These are phyloP conservation scores for Cichladusa arquata DNA, from an alignment of 2,113 vertebrate species.

Conservation along the genomic window DNA sequence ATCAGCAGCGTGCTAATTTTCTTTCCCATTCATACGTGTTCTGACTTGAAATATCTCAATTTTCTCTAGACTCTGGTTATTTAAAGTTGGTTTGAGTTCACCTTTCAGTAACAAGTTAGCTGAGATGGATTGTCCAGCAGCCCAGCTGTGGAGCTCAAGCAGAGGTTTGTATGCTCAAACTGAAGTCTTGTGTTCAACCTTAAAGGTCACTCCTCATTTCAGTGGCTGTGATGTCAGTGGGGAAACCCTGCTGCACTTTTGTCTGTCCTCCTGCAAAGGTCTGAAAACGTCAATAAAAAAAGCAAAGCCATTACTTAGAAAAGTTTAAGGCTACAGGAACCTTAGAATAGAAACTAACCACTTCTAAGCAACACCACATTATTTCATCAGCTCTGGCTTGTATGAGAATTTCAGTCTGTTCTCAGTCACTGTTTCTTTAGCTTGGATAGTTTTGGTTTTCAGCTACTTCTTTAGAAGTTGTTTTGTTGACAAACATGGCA, in stretches of 20 bases:
- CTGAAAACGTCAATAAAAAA: not conserved
- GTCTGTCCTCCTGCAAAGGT: not conserved
- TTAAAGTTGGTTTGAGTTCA: not conserved
- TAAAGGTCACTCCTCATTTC: conserved; percentile 38
- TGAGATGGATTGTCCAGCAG: not conserved
- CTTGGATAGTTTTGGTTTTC: not conserved
- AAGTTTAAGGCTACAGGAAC: not conserved
- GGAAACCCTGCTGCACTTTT: conserved; percentile 44
- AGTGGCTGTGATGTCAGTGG: conserved; percentile 32
- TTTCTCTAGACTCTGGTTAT: not conserved
- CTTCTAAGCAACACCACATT: not conserved
- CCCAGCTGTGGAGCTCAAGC: not conserved
- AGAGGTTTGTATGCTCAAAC: not conserved
- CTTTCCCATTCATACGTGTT: not conserved
- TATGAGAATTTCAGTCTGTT: not conserved
- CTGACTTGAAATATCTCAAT: not conserved
- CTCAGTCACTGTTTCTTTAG: not conserved
- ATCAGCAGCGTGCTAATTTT: not conserved
- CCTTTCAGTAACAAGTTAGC: not conserved
- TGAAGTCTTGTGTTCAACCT: not conserved
- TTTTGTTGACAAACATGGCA: not conserved
- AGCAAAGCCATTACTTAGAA: not conserved
- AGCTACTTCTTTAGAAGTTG: not conserved
- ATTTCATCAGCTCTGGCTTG: not conserved
- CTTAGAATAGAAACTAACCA: not conserved